Base-by-base conservation (phyloP, 1,140 invertebrate species). In the Streblospio benedicti region DNA sequence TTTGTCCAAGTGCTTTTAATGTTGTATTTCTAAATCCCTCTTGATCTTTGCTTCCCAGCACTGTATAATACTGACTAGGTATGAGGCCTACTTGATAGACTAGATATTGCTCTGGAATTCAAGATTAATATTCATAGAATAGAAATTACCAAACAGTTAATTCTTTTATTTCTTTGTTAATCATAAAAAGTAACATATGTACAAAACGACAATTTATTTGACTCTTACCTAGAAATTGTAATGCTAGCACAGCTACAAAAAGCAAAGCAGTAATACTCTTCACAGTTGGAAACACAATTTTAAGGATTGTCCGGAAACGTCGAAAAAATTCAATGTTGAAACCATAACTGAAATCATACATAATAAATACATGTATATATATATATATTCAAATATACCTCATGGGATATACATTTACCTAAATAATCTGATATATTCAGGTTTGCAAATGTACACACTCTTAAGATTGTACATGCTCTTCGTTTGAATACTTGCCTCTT, bases 51-150 rank as follows among this genome's bases (percentile, higher is more conserved):
- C 79, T 69, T 2, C 76, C 78, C 12, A 84, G 67, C 4, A 80
- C 76, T 63, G 76, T 73, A 66, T 82, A 83, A 68, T 76, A 84
- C 44, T 74, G 69, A 59, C 81, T 81, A 3, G 81, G 70, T 28
- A 84, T 72, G 3, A 83, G 60, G 12, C 83, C 83, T 53, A 83
- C 76, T 61, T 78, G 71, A 64, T 82, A 83, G 31, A 80, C 76
- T 16, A 83, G 54, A 63, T 74, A 76, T 67, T 83, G 79, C 55
- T 81, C 80, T 77, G 71, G 49, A 71, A 77, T 61, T 18, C 54
- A 50, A 44, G 5, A 50, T 28, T 14, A 51, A 27, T 41, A 32
- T 45, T 18, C 33, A 55, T 33, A 33, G 32, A 55, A 18, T 16
- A 1, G 4, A 31, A 43, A 53, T 14, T 18, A 12, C 4, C 25